These are phyloP conservation scores for Temnopleurus reevesii DNA, from an alignment of 53 echinoderm and acorn worm genomes.

Conservation along the genomic window DNA sequence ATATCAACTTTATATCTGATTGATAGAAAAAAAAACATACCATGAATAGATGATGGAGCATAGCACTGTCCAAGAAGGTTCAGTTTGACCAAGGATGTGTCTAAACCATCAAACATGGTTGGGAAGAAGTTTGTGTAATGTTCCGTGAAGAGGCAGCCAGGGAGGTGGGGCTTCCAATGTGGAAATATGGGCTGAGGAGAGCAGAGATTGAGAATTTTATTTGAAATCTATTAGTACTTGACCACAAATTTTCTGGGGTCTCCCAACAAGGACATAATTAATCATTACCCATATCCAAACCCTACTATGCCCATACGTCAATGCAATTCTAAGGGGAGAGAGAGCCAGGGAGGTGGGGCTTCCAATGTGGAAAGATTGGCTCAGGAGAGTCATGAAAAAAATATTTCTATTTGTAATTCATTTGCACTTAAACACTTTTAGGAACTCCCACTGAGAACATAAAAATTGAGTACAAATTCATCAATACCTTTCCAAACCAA, in stretches of 20 bases:
- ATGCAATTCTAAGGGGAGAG: constrained; percentile 46
- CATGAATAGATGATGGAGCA: constrained; percentile 39
- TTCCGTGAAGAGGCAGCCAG: constrained; percentile 57
- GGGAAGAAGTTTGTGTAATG: constrained; percentile 72
- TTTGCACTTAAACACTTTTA: too few species aligned
- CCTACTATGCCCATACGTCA: too few species aligned
- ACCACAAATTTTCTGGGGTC: too few species aligned
- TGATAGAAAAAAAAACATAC: not conserved
- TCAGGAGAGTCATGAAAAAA: not conserved
- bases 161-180: constrained; percentile 49
- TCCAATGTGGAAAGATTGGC: not conserved
- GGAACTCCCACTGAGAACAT: too few species aligned
- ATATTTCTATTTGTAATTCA: too few species aligned
- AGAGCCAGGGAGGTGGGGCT: constrained; percentile 47
- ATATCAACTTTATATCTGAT: not conserved
- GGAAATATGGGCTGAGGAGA: constrained; percentile 25
- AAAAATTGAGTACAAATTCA: too few species aligned
- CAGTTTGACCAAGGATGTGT: constrained; percentile 86
- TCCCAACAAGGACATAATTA: too few species aligned
- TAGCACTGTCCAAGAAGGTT: constrained; percentile 70
- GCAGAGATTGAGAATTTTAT: too few species aligned
- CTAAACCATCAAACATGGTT: constrained; percentile 89
- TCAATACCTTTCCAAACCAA: too few species aligned
- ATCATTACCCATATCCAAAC: too few species aligned
- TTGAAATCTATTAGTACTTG: too few species aligned